Evolutionary conservation across 1,140 invertebrate species (phyloP), one percentile per base, ranked within the genome.

Genomic region (Lepidotrigona ventralis): DNA sequence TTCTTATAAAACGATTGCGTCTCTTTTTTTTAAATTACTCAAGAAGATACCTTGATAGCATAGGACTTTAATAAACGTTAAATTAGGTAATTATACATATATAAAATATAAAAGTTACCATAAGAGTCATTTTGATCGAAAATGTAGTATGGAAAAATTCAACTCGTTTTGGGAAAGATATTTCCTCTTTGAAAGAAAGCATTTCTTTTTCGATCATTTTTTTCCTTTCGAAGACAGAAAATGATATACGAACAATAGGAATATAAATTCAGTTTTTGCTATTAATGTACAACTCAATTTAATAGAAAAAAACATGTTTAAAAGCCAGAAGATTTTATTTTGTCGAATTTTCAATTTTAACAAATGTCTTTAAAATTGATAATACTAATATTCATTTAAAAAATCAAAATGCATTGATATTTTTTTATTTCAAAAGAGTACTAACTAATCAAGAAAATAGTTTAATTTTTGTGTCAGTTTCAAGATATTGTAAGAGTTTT

Each of bases 1-100:
- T 93, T 93, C 93, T 94, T 93, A 92, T 92, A 93, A 79, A 83
- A 64, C 66, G 69, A 68, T 78, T 83, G 78, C 70, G 74, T 84
- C 77, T 78, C 75, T 54, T 86, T 85, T 78, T 84, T 86, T 70
- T 56, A 53, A 19, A 81, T 78, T 83, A 78, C 64, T 81, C 54
- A 60, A 60, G 64, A 69, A 68, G 58, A 78, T 46, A 82, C 72
- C 84, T 88, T 33, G 21, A n/a, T 75, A 60, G 56, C 26, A 39
- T 54, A 73, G 66, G 17, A 56, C 56, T 79, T 39, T 33, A 69
- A 33, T 53, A 23, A 54, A 68, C 53, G 23, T 69, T 58, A 33
- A 56, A 72, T 51, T 29, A 58, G 54, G 15, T 75, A 75, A 39
- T 21, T 39, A 73, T 39, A 23, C 33, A 21, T 75, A 64, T 64